Evolutionary conservation across 2,113 vertebrate genomes (phyloP).

Genomic region (Theristicus caerulescens): DNA sequence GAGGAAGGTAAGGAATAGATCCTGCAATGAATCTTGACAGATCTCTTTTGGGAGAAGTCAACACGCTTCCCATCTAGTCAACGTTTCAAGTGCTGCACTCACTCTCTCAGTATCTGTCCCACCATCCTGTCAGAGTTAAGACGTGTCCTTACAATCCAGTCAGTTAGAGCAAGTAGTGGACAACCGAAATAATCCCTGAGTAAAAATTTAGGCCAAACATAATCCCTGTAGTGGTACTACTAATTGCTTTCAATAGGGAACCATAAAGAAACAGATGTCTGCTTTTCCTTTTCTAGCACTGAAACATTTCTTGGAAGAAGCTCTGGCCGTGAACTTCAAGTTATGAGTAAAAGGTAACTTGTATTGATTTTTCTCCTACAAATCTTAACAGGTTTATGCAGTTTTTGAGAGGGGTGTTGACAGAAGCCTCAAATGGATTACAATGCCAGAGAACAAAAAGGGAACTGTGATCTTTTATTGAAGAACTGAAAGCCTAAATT

Average conservation of each 20-base stretch:
- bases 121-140: not conserved
- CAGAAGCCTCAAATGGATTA: conserved; percentile 32
- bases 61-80: accelerated
- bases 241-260: not conserved
- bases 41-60: not conserved
- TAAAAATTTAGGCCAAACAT: not conserved
- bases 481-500: conserved; percentile 18
- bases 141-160: not conserved
- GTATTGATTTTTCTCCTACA: conserved; percentile 9
- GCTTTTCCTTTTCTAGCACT: not conserved
- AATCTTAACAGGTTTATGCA: not conserved
- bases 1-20: not conserved
- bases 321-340: not conserved
- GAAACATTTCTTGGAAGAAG: not conserved
- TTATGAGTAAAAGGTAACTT: not conserved
- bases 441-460: conserved; percentile 17
- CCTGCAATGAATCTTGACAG: not conserved
- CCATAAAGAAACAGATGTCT: not conserved
- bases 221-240: not conserved
- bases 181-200: not conserved
- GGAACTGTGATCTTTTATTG: conserved; percentile 33
- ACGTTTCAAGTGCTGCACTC: not conserved
- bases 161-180: not conserved
- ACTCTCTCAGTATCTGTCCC: not conserved
- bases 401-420: conserved; percentile 26